Percentiles rank a stretch among this genome's conserved stretches.
These are phyloP conservation scores for Phenganax marumi DNA, from an alignment of 92 coral and sea anemone species.

Conservation along the genomic window DNA sequence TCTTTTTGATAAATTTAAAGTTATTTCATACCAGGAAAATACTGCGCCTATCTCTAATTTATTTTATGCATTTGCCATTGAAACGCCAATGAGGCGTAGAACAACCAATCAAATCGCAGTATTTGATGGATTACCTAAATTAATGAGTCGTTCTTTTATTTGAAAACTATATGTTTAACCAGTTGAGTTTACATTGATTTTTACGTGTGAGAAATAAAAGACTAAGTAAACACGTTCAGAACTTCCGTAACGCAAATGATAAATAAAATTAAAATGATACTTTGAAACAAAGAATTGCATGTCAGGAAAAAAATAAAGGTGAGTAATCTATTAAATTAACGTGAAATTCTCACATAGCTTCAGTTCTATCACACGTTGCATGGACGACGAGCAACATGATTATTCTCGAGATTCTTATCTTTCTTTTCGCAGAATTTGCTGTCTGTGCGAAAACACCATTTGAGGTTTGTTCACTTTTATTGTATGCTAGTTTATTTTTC, in stretches of 20 bases:
- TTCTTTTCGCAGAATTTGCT: background rate
- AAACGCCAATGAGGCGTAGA: too few relatives aligned
- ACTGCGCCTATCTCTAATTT: too few relatives aligned
- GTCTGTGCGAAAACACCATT: background rate
- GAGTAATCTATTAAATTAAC: background rate
- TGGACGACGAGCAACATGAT: background rate
- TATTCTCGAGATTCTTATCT: background rate
- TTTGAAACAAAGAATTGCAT: background rate
- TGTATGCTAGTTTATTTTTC: too few relatives aligned
- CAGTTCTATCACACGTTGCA: background rate
- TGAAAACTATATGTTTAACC: background rate
- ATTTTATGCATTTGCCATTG: too few relatives aligned
- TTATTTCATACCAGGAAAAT: too few relatives aligned
- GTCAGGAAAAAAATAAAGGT: background rate
- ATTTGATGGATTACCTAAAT: background rate
- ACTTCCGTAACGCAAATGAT: background rate
- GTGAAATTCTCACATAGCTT: background rate
- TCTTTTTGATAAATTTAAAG: too few relatives aligned
- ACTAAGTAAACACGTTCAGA: background rate
- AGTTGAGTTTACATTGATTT: background rate
- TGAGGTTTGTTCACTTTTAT: background rate
- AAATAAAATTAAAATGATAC: background rate
- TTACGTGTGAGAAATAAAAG: conserved; percentile 3
- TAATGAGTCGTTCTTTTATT: background rate
- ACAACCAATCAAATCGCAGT: background rate